These are phyloP conservation scores for Lymantria monacha DNA, from an alignment of 2,888 invertebrate genomes.

Conservation along the genomic window DNA sequence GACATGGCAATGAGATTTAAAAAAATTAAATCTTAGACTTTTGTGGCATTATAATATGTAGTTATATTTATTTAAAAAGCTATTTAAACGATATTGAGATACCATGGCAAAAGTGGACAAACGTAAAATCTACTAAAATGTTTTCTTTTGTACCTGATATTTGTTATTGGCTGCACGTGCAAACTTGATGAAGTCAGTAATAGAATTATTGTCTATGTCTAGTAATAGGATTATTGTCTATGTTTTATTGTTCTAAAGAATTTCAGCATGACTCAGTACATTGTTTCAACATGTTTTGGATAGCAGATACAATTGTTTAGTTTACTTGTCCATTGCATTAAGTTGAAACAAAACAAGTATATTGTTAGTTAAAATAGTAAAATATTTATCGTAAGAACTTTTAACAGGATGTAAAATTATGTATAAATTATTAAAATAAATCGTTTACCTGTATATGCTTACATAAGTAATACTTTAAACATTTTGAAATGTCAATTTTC, in stretches of 20 bases:
- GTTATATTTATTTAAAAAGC: not conserved
- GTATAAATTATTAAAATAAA: too few relatives aligned
- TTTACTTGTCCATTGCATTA: not conserved
- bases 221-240: not conserved
- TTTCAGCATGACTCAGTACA: slow-evolving; percentile 7
- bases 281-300: slow-evolving; percentile 1
- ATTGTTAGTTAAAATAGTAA: too few relatives aligned
- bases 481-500: too few relatives aligned
- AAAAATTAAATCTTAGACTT: not conserved
- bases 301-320: slow-evolving; percentile 1
- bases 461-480: too few relatives aligned
- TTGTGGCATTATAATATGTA: not conserved
- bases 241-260: slow-evolving; percentile 2
- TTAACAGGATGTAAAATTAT: too few relatives aligned
- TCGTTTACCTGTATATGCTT: too few relatives aligned
- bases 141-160: not conserved
- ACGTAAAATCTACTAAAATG: not conserved
- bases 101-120: not conserved
- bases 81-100: not conserved
- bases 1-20: not conserved
- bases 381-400: too few relatives aligned
- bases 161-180: not conserved
- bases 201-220: not conserved
- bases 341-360: not conserved
- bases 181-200: not conserved